A percentile compares a stretch with the other conserved stretches of the same genome.
Conservation (phyloP, 2,113 vertebrate species). For the Lepisosteus osseus region DNA sequence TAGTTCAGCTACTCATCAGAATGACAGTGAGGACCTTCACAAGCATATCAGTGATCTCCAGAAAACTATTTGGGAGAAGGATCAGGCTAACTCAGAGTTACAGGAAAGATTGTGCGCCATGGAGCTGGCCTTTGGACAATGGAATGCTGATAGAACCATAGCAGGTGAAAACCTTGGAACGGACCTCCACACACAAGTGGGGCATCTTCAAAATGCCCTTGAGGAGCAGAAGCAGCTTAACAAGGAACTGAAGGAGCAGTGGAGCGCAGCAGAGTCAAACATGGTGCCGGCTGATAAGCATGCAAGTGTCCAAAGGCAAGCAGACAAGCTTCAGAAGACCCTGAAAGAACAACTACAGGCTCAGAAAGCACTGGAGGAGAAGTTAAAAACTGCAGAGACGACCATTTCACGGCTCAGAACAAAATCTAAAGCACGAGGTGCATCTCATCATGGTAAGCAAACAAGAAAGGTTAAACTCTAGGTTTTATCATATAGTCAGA, state of each 20-base stretch:
- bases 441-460: conserved; percentile 47
- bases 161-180: background rate
- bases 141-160: background rate
- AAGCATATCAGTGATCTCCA: conserved; percentile 48
- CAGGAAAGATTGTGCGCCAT: background rate
- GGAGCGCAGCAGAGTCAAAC: conserved; percentile 27
- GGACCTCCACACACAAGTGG: background rate
- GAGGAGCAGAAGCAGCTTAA: conserved; percentile 42
- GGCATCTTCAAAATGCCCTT: conserved; percentile 11
- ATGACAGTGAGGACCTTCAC: conserved; percentile 36
- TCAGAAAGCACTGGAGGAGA: conserved; percentile 52
- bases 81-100: background rate
- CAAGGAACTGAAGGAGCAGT: conserved; percentile 30
- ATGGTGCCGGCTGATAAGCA: conserved; percentile 3
- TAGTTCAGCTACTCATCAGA: background rate
- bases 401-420: conserved; percentile 36
- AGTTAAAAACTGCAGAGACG: conserved; percentile 50
- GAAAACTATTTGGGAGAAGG: conserved; percentile 39
- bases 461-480: background rate
- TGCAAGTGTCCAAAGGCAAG: conserved; percentile 39
- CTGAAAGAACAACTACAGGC: conserved; percentile 60
- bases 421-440: conserved; percentile 31
- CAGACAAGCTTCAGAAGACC: conserved; percentile 61
- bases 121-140: background rate
- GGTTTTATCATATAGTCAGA: too few species aligned